Base-by-base conservation (phyloP, 2,888 invertebrate genomes). In the Lutraria lutraria region DNA sequence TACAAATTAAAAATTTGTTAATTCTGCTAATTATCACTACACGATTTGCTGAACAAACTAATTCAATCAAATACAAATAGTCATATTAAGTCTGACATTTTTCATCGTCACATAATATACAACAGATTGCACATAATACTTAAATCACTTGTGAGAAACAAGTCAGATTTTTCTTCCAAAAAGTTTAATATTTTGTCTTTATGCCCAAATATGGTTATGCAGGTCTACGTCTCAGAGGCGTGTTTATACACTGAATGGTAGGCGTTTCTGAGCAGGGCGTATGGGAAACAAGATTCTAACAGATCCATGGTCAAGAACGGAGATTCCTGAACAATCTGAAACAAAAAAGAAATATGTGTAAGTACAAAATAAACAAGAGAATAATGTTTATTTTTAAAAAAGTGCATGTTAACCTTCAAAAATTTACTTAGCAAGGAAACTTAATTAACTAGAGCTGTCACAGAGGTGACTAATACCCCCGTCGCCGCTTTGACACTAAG, bases 241-340 rank as follows among this genome's bases (percentile, higher is more conserved):
- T 87, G 89, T 91, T 96, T 96, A 93, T 96, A 96, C 31, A 96
- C 96, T 86, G 95, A 95, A 96, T 99, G 99, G 97, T 99, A 99
- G 95, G 99, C 99, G 96, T 99, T 99, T 89, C 99, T 98, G 95
- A 99, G 98, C 85, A 99, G 97, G 34, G 99, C 99, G 96, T 99
- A 99, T 0, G 99, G 99, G 97, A 99, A 99, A 97, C 99, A 99
- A 19, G 99, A 99, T 97, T 99, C 99, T 93, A 99, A 97, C 92
- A 99, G 97, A 97, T 99, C 99, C 99, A 99, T 99, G 0, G 99
- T 99, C 43, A 99, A 97, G 97, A 99, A 99, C 21, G 99, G 99
- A 21, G 99, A 99, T 96, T 99, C 99, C 97, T 99, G 99, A 76
- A 99, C 99, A 96, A 99, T 99, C 97, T 99, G 96, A 63, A 96